Percentiles rank a stretch among this genome's conserved stretches.
These are phyloP conservation scores for Dascillus cervinus DNA, from an alignment of 2,888 invertebrate species.

Conservation along the genomic window DNA sequence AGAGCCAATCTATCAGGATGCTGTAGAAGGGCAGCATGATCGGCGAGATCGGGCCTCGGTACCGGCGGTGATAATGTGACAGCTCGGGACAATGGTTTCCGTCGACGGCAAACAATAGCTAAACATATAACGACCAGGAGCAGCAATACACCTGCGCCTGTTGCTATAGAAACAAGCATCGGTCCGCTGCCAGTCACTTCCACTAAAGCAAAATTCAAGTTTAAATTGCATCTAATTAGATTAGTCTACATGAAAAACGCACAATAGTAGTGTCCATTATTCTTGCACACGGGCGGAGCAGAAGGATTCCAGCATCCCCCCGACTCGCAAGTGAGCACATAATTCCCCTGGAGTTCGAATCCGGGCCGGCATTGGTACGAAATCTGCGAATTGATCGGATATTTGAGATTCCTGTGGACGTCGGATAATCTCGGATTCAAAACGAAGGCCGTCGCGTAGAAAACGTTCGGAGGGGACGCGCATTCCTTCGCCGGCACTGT, in stretches of 20 bases:
- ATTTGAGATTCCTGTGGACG: slow-evolving; percentile 24
- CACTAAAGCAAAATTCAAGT: slow-evolving; percentile 17
- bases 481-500: slow-evolving; percentile 35
- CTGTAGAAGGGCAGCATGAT: slow-evolving; percentile 35
- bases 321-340: slow-evolving; percentile 33
- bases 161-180: slow-evolving; percentile 35
- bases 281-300: slow-evolving; percentile 31
- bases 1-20: slow-evolving; percentile 48
- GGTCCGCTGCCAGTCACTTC: slow-evolving; percentile 30
- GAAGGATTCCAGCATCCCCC: slow-evolving; percentile 40
- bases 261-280: slow-evolving; percentile 27
- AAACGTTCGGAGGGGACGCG: slow-evolving; percentile 33
- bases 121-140: slow-evolving; percentile 36
- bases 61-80: slow-evolving; percentile 30
- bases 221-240: no score
- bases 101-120: slow-evolving; percentile 34
- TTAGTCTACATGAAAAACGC: no score
- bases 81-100: slow-evolving; percentile 31
- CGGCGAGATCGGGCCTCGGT: slow-evolving; percentile 27
- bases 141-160: slow-evolving; percentile 38
- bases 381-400: slow-evolving; percentile 34
- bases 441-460: slow-evolving; percentile 30
- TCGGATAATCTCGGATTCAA: slow-evolving; percentile 21
- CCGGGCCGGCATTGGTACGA: slow-evolving; percentile 41
- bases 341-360: slow-evolving; percentile 36